phyloP scores from a whole-genome alignment of 92 coral and sea anemone genomes.

The Parazoanthus atlanticus region DNA sequence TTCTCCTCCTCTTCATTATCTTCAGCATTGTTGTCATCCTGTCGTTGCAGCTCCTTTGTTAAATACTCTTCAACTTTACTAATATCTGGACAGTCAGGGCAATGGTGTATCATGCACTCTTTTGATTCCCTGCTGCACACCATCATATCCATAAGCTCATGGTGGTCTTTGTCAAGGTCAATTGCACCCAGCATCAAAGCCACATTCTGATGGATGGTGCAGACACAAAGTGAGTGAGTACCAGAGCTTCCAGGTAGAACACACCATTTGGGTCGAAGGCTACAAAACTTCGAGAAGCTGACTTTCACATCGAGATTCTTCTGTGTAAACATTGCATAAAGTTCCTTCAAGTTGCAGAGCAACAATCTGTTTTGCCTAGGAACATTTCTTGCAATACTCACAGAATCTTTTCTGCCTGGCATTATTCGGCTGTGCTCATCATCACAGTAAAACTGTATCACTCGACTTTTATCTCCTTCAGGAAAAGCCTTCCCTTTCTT shows the following conservation, averaged over 20 bases:
- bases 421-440: slow-evolving; percentile 25
- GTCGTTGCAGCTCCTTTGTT: not conserved
- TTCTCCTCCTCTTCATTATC: not conserved
- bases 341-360: slow-evolving; percentile 17
- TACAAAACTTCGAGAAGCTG: slow-evolving; percentile 30
- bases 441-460: slow-evolving; percentile 30
- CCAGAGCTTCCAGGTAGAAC: slow-evolving; percentile 10
- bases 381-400: slow-evolving; percentile 19
- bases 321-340: slow-evolving; percentile 4
- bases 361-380: slow-evolving; percentile 10
- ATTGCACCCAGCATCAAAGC: slow-evolving; percentile 5
- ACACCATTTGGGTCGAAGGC: slow-evolving; percentile 34
- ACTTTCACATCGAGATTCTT: not conserved
- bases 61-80: slow-evolving; percentile 7
- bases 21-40: not conserved
- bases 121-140: slow-evolving; percentile 30
- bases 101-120: slow-evolving; percentile 24
- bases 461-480: slow-evolving; percentile 12
- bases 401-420: not conserved
- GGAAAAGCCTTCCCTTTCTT: not conserved
- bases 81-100: slow-evolving; percentile 1
- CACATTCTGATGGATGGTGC: slow-evolving; percentile 30
- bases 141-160: slow-evolving; percentile 1
- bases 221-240: slow-evolving; percentile 18
- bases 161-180: slow-evolving; percentile 11